Conservation (phyloP, 2,113 vertebrate genomes). For the Catharus minimus region DNA sequence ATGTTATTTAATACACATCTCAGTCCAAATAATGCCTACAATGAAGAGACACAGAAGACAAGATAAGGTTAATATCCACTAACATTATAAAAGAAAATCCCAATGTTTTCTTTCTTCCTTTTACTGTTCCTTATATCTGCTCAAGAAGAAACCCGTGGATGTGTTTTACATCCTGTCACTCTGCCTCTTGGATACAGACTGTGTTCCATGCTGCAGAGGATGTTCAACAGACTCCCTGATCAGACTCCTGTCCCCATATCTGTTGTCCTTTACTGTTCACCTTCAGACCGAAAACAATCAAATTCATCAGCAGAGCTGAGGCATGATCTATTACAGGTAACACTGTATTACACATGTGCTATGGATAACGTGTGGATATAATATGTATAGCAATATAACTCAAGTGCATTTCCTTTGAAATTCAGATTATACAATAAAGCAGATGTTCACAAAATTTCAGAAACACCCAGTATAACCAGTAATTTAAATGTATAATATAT, state of each 20-base stretch:
- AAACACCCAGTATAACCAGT: background rate
- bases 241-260: background rate
- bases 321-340: background rate
- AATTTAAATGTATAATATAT: background rate
- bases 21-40: background rate
- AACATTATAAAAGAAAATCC: background rate
- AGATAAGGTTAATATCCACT: background rate
- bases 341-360: background rate
- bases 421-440: background rate
- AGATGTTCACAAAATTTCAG: background rate
- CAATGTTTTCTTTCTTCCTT: background rate
- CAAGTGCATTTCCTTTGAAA: background rate
- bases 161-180: background rate
- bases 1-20: background rate
- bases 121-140: background rate
- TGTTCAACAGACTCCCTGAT: background rate
- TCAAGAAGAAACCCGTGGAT: background rate
- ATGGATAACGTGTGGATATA: background rate
- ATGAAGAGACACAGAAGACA: background rate
- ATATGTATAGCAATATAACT: background rate
- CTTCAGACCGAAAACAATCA: background rate
- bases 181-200: background rate
- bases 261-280: background rate
- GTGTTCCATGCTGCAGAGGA: background rate
- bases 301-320: background rate